A percentile compares a stretch with the other conserved stretches of the same genome.
phyloP scores from a whole-genome alignment of 2,113 vertebrate species.

The Archocentrus centrarchus region DNA sequence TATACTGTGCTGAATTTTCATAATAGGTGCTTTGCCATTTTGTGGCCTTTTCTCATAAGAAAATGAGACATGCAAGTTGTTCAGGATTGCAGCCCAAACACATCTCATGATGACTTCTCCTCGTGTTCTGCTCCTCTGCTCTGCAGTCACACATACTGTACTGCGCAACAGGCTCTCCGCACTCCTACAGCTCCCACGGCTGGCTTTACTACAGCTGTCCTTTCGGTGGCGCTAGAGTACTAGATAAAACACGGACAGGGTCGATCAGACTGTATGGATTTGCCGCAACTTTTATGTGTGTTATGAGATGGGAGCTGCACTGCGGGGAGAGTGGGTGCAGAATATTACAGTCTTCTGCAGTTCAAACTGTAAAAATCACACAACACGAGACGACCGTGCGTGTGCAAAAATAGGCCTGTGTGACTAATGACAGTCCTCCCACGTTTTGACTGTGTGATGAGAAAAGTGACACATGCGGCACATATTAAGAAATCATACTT shows the following conservation, averaged over 20 bases:
- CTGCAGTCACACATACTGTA: constrained; percentile 22
- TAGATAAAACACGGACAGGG: background rate
- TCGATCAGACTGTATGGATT: background rate
- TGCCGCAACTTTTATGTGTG: constrained; percentile 59
- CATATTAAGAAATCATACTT: background rate
- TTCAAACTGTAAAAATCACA: background rate
- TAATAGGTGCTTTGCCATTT: background rate
- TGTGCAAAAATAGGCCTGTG: background rate
- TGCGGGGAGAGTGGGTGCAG: constrained; percentile 25
- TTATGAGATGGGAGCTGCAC: constrained; percentile 53
- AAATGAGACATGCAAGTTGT: background rate
- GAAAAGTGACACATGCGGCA: background rate
- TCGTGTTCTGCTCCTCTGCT: background rate
- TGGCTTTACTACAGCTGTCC: constrained; percentile 12
- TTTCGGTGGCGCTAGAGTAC: constrained; percentile 62
- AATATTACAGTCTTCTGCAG: background rate
- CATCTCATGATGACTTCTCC: background rate
- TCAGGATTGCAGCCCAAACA: background rate
- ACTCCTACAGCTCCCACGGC: background rate
- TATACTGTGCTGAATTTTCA: background rate
- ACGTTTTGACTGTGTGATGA: constrained; percentile 23
- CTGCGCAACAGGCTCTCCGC: constrained; percentile 51
- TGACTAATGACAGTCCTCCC: constrained; percentile 19
- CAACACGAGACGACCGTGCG: background rate
- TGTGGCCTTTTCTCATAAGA: background rate